A percentile compares a stretch with the other conserved stretches of the same genome.
phyloP scores from a whole-genome alignment of 2,113 vertebrate genomes.

The Nycticebus coucang region DNA sequence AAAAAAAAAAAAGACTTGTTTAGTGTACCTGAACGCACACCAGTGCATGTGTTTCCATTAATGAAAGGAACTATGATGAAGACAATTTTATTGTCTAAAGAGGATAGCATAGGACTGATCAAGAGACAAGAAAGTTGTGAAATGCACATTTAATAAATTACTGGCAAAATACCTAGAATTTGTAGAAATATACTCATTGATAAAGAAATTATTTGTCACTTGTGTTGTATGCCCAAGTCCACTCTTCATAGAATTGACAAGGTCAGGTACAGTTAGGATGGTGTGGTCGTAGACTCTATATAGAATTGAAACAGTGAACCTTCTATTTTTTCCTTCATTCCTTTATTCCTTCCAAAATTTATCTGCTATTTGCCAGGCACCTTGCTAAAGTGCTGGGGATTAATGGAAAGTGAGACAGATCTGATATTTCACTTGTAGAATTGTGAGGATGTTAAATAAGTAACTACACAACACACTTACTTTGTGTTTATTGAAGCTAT shows the following conservation, averaged over 20 bases:
- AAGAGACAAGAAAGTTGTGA: background rate
- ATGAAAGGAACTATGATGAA: background rate
- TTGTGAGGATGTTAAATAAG: background rate
- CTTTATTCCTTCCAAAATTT: background rate
- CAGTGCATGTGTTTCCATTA: background rate
- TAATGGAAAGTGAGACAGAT: background rate
- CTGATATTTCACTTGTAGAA: background rate
- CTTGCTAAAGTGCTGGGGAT: background rate
- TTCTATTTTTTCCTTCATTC: background rate
- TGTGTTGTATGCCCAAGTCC: background rate
- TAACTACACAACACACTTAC: background rate
- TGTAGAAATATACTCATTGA: background rate
- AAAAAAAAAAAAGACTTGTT: background rate
- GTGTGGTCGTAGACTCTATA: too few relatives aligned
- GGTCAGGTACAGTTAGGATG: too few relatives aligned
- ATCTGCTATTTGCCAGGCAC: background rate
- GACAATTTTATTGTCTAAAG: background rate
- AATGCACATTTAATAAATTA: background rate
- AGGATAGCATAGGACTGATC: background rate
- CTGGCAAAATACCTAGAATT: background rate
- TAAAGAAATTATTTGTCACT: background rate
- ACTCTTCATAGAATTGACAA: background rate
- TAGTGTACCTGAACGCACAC: background rate
- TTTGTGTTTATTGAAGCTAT: conserved; percentile 14
- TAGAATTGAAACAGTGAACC: too few relatives aligned